Evolutionary conservation across 2,888 invertebrate species (phyloP).

Genomic region (Acanthopleura granulata): DNA sequence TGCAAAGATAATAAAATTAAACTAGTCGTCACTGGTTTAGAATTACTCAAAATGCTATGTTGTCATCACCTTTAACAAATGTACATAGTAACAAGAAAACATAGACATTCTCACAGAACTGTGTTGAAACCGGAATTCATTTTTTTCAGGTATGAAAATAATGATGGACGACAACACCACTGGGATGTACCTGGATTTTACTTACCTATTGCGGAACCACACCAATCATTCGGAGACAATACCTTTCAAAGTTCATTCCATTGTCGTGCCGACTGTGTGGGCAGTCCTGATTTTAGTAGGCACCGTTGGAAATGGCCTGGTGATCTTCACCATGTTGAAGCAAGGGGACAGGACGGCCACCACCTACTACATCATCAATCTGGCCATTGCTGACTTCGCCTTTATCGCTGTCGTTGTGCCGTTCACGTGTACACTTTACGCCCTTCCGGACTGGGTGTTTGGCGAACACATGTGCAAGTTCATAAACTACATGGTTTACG

Average conservation of each 20-base stretch:
- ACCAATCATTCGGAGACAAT: neutral
- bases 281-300: slow-evolving; percentile 49
- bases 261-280: slow-evolving; percentile 51
- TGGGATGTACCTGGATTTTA: no score
- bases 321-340: slow-evolving; percentile 56
- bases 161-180: no score
- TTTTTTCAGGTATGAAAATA: no score
- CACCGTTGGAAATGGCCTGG: slow-evolving; percentile 55
- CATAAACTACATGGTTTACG: slow-evolving; percentile 58
- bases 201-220: neutral
- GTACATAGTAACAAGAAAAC: no score
- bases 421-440: slow-evolving; percentile 54
- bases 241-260: neutral
- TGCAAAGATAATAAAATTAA: no score
- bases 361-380: slow-evolving; percentile 61
- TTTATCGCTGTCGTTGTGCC: slow-evolving; percentile 58
- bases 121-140: no score
- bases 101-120: no score
- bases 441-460: slow-evolving; percentile 49
- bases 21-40: no score
- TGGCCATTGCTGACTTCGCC: slow-evolving; percentile 63
- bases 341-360: slow-evolving; percentile 60
- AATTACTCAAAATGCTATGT: no score
- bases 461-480: slow-evolving; percentile 60
- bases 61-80: no score